Evolutionary conservation across 2,113 vertebrate genomes (phyloP).

Genomic region (Dromiciops gliroides): DNA sequence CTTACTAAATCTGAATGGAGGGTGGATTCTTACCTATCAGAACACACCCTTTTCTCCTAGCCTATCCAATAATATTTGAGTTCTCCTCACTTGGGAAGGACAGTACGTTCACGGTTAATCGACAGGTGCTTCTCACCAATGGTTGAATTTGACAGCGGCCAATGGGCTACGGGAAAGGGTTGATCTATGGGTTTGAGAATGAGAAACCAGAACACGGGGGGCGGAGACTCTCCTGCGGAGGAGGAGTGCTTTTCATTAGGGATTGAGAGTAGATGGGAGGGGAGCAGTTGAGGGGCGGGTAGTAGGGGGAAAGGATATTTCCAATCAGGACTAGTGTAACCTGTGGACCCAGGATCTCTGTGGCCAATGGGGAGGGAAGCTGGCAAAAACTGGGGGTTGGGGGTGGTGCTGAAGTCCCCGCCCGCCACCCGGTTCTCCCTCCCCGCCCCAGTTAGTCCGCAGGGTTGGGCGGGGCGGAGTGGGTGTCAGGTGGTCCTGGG

Average conservation of each 20-base stretch:
- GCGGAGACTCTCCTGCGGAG: not conserved
- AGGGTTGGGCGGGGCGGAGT: constrained; percentile 75
- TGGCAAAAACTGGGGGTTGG: not conserved
- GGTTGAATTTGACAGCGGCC: constrained; percentile 32
- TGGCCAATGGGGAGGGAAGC: constrained; percentile 56
- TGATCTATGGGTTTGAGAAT: constrained; percentile 46
- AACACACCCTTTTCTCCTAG: constrained; percentile 20
- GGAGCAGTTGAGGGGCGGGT: not conserved
- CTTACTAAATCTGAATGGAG: not conserved
- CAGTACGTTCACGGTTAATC: constrained; percentile 49
- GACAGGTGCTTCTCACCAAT: constrained; percentile 68
- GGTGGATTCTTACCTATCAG: constrained; percentile 25
- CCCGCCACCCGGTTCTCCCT: not conserved
- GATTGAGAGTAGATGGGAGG: constrained; percentile 11
- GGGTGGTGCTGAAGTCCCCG: not conserved
- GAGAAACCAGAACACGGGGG: not conserved
- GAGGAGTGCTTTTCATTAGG: not conserved
- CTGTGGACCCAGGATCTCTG: not conserved
- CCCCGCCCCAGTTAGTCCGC: constrained; percentile 52
- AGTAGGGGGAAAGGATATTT: not conserved
- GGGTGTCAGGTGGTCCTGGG: constrained; percentile 71
- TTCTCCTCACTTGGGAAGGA: constrained; percentile 3
- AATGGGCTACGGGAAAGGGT: constrained; percentile 54
- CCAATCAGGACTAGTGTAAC: not conserved
- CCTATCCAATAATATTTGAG: constrained; percentile 31